Evolutionary conservation across 2,797 vertebrate genomes (phyloP).

Genomic region (Cirrhinus molitorella): DNA sequence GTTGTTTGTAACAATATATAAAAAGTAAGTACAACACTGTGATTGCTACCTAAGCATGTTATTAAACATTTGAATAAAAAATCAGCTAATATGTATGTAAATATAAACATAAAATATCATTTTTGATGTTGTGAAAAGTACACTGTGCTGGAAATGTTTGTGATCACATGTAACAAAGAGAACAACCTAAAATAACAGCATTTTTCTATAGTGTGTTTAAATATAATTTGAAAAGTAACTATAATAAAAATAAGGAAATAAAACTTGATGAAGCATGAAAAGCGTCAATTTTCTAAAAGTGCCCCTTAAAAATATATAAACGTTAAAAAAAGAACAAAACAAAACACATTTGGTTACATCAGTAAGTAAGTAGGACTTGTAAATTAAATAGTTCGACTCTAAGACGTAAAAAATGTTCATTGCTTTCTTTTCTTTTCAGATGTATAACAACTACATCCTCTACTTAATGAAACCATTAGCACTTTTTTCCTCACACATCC

Average conservation of each 20-base stretch:
- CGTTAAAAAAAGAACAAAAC: not conserved
- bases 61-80: not conserved
- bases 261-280: not conserved
- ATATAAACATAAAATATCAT: not conserved
- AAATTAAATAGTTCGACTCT: not conserved
- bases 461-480: slow-evolving; percentile 55
- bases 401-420: not conserved
- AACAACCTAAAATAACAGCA: not conserved
- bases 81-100: not conserved
- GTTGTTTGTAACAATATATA: not conserved
- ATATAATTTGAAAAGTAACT: not conserved
- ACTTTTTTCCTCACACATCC: slow-evolving; percentile 25
- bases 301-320: too few relatives aligned
- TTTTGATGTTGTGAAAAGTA: not conserved
- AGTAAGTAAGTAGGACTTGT: not conserved
- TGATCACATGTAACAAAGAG: not conserved
- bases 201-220: not conserved
- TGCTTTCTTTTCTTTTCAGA: slow-evolving; percentile 1
- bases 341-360: not conserved
- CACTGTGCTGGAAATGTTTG: not conserved
- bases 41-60: not conserved
- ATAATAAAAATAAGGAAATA: too few relatives aligned
- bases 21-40: not conserved
- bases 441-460: slow-evolving; percentile 40
- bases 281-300: not conserved